Percentiles rank a stretch among this genome's conserved stretches.
Conservation (phyloP, 1,140 invertebrate genomes). For the Nasonia vitripennis region DNA sequence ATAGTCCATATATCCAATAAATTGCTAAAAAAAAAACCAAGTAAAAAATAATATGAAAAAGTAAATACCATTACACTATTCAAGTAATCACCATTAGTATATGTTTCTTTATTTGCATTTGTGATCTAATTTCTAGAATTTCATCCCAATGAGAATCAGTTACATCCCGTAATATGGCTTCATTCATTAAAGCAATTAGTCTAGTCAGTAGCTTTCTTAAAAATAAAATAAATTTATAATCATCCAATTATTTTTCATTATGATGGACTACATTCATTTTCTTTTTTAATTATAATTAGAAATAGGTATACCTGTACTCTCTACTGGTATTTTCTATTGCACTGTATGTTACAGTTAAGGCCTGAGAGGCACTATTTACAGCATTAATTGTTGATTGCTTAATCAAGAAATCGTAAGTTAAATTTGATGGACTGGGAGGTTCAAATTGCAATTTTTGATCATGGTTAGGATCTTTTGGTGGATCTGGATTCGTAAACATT, state of each 20-base stretch:
- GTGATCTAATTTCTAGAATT: conserved; percentile 62
- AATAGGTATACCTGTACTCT: conserved; percentile 64
- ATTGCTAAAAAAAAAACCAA: conserved; percentile 60
- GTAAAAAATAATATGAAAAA: neutral
- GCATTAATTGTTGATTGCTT: conserved; percentile 68
- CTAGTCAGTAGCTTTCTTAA: conserved; percentile 60
- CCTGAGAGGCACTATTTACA: conserved; percentile 67
- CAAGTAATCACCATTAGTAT: conserved; percentile 53
- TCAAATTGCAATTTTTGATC: conserved; percentile 63
- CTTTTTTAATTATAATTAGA: conserved; percentile 27
- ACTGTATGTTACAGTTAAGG: conserved; percentile 66
- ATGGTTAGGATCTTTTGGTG: conserved; percentile 51
- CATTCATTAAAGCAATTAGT: conserved; percentile 66
- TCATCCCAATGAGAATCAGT: conserved; percentile 66
- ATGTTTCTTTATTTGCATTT: conserved; percentile 66
- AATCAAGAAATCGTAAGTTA: conserved; percentile 70
- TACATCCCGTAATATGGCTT: conserved; percentile 63
- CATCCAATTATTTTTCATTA: neutral
- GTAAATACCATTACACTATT: neutral
- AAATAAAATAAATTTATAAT: conserved; percentile 48
- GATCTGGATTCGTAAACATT: conserved; percentile 56
- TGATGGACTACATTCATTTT: neutral
- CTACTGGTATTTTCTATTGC: conserved; percentile 65
- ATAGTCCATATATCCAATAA: conserved; percentile 66
- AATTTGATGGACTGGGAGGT: conserved; percentile 56